These are phyloP conservation scores for Chaenodraco wilsoni DNA, from an alignment of 2,797 vertebrate species.

Conservation along the genomic window DNA sequence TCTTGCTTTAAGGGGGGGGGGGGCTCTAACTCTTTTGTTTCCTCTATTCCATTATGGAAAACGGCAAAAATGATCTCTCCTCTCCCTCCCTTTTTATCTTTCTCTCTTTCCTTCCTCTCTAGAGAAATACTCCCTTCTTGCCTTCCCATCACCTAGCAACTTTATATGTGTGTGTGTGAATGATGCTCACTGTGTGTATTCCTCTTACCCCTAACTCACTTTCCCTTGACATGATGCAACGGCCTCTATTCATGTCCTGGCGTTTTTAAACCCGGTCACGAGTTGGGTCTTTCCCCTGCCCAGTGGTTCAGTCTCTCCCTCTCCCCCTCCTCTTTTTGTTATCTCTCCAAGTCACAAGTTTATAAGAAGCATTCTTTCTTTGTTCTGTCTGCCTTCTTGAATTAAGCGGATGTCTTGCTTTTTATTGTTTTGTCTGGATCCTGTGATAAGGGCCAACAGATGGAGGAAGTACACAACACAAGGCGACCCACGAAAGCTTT, in stretches of 20 bases:
- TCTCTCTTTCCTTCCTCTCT: neutral
- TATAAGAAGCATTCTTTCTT: slow-evolving; percentile 33
- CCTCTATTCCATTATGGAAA: slow-evolving; percentile 26
- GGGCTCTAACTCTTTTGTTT: slow-evolving; percentile 48
- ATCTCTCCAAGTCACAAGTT: slow-evolving; percentile 53
- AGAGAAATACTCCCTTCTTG: slow-evolving; percentile 43
- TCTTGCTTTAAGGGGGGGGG: slow-evolving; percentile 41
- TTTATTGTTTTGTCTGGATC: slow-evolving; percentile 42
- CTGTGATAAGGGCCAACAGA: slow-evolving; percentile 42
- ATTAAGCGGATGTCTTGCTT: slow-evolving; percentile 54
- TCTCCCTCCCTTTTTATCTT: slow-evolving; percentile 1
- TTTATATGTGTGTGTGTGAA: slow-evolving; percentile 42
- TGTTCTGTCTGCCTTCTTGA: slow-evolving; percentile 27
- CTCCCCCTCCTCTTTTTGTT: slow-evolving; percentile 20
- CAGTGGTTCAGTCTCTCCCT: neutral
- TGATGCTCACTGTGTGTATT: slow-evolving; percentile 16
- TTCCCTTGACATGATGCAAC: slow-evolving; percentile 33
- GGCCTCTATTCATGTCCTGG: slow-evolving; percentile 40
- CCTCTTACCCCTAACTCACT: slow-evolving; percentile 22
- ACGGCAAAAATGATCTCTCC: slow-evolving; percentile 33
- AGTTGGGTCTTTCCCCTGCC: slow-evolving; percentile 38
- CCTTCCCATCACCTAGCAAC: slow-evolving; percentile 68
- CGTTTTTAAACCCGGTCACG: slow-evolving; percentile 52
- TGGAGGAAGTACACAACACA: slow-evolving; percentile 32
- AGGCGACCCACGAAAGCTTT: neutral